phyloP scores from a whole-genome alignment of 2,113 vertebrate genomes.

The Thalassoma bifasciatum region DNA sequence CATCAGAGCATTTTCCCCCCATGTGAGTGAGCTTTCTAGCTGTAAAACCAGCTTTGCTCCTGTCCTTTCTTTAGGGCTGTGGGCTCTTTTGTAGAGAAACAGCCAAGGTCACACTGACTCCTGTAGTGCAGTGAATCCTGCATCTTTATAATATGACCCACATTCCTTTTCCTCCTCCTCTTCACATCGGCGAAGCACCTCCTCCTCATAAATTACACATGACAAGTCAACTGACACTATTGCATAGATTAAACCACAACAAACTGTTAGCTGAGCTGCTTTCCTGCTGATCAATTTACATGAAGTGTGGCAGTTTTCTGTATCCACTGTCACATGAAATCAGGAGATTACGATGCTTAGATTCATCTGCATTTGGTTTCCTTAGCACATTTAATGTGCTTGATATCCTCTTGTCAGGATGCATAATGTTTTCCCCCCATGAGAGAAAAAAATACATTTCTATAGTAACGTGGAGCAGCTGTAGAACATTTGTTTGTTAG shows the following conservation, averaged over 20 bases:
- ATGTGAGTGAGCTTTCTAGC: conserved; percentile 21
- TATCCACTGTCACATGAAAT: conserved; percentile 38
- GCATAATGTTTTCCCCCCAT: conserved; percentile 29
- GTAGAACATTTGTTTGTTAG: conserved; percentile 20
- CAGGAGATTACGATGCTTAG: conserved; percentile 3
- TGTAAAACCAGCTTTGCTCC: not conserved
- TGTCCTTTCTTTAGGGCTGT: conserved; percentile 29
- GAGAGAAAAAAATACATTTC: conserved; percentile 12
- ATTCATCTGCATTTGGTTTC: conserved; percentile 36
- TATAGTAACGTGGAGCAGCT: conserved; percentile 36
- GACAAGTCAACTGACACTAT: conserved; percentile 49
- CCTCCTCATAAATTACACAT: conserved; percentile 64
- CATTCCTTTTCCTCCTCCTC: conserved; percentile 61
- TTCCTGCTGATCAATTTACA: conserved; percentile 26
- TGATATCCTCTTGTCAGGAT: conserved; percentile 25
- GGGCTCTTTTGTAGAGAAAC: conserved; percentile 3
- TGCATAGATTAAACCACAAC: conserved; percentile 48
- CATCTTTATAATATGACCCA: conserved; percentile 66
- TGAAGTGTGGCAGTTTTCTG: not conserved
- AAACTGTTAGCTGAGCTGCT: conserved; percentile 35
- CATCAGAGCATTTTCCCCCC: not conserved
- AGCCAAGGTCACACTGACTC: conserved; percentile 17
- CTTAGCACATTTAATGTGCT: conserved; percentile 30
- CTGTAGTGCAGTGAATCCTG: conserved; percentile 20
- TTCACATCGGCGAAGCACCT: conserved; percentile 34